Percentiles rank a stretch among this genome's conserved stretches.
Conservation (phyloP, 2,797 vertebrate species). For the Pangasius krempfi region DNA sequence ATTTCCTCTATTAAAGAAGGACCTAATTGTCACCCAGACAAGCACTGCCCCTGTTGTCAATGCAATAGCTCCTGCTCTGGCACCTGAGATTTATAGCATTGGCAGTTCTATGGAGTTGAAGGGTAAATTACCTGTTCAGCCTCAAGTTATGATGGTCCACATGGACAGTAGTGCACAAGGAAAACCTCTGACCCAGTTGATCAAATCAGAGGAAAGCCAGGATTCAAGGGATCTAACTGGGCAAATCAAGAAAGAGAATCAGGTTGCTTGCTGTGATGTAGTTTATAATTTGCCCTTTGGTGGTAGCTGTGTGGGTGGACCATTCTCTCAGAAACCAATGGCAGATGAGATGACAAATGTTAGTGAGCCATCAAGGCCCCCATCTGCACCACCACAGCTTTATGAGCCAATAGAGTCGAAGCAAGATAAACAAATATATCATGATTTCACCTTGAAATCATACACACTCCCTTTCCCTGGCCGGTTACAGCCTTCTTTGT, state of each 20-base stretch:
- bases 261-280: conserved; percentile 92
- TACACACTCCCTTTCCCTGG: conserved; percentile 83
- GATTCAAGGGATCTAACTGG: conserved; percentile 87
- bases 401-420: conserved; percentile 79
- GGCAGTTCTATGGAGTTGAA: conserved; percentile 81
- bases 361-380: conserved; percentile 68
- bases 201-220: conserved; percentile 84
- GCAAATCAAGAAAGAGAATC: conserved; percentile 88
- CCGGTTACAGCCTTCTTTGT: conserved; percentile 94
- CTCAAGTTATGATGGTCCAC: conserved; percentile 90
- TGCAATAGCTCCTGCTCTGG: conserved; percentile 72
- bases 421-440: conserved; percentile 80
- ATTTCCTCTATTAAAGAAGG: conserved; percentile 83
- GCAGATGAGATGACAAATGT: conserved; percentile 80
- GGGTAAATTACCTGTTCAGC: conserved; percentile 79
- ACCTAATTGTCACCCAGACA: conserved; percentile 84
- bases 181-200: conserved; percentile 83
- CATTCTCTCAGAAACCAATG: conserved; percentile 78
- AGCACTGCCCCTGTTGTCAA: conserved; percentile 73
- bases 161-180: conserved; percentile 80
- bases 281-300: conserved; percentile 96
- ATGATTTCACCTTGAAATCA: conserved; percentile 83
- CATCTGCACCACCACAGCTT: conserved; percentile 75
- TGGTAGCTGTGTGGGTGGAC: conserved; percentile 84
- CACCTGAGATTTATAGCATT: conserved; percentile 75